Evolutionary conservation across 2,888 invertebrate genomes (phyloP), one percentile per base, ranked within the genome.

Genomic region (Prenolepis imparis): DNA sequence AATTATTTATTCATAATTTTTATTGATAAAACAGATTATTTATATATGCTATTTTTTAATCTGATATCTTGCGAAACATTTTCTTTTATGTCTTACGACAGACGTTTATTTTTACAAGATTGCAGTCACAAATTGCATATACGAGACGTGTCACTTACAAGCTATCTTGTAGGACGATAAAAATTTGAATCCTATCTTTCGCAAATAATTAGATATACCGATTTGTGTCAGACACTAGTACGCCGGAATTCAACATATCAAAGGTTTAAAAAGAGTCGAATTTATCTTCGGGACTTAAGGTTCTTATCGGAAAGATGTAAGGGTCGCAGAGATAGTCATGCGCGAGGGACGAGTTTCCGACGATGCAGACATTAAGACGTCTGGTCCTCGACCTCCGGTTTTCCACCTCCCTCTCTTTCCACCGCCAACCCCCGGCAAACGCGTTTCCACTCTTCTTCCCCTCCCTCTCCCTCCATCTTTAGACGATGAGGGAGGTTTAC

Each of bases 321-420:
- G 70, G 59, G 84, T 88, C 81, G 82, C 77, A 82, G 84, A 86
- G 88, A 89, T 88, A 89, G 87, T 88, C 88, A 84, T 88, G 87
- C 89, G 86, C 90, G 86, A 83, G 86, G 90, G 87, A 88, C 84
- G 89, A 91, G 70, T 85, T 86, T 89, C 86, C 90, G 91, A 90
- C 91, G 90, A 90, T 91, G 89, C 90, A 91, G 93, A 92, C 93
- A 93, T 94, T 93, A 94, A 94, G 94, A 94, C 93, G 94, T 94
- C 94, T 94, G 93, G 93, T 91, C 91, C 92, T 94, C 92, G 93
- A 93, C 92, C 93, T 93, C 91, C 86, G 86, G 86, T 15, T 90
- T 88, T 82, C 84, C 84, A 82, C 63, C 80, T 86, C 84, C 82
- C 74, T 83, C 84, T 70, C 70, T 72, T 72, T 28, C 28, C 28